Base-by-base conservation (phyloP, 2,888 invertebrate genomes). In the Epinotia brunnichana region DNA sequence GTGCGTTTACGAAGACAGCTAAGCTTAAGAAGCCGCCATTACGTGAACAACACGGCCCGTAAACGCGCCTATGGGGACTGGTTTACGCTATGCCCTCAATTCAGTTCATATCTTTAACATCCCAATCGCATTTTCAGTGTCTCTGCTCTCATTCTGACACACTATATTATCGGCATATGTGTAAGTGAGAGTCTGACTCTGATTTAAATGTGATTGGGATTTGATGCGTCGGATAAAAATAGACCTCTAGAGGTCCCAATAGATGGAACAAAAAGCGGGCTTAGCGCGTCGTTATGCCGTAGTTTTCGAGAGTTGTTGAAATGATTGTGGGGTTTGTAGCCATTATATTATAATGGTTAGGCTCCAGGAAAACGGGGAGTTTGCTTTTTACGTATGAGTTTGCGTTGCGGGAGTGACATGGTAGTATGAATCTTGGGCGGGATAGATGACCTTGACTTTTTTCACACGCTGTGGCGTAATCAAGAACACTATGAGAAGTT, bases 21-120 rank as follows among this genome's bases (percentile, higher is more conserved):
- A 63, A 67, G 71, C 71, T 62, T 62, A 63, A 71, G 67, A 68
- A 74, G 67, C 71, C 74, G 74, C 74, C 69, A 74, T 74, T 74
- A 74, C 51, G 63, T n/a, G 70, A 70, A 74, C 70, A 73, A 70
- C 75, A 70, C 57, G 70, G 41, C 51, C 66, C 73, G 70, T 74
- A 70, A 75, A 74, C 74, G 74, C 64, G 75, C 60, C 75, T 69
- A 19, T 17, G 57, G 75, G 75, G 69, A 64, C 61, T 70, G 70
- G 67, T 74, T 74, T 69, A 70, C 73, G 73, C 73, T 73, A 74
- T 70, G 56, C n/a, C 44, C 15, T 17, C 9, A 11, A 53, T 19
- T 53, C 4, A 9, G 10, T 19, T 19, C 3, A 19, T 48, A 7
- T 48, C n/a, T 48, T 48, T 48, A 15, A 13, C 48, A 48, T 48